Conservation (phyloP, 2,113 vertebrate genomes). For the Ascaphus truei region DNA sequence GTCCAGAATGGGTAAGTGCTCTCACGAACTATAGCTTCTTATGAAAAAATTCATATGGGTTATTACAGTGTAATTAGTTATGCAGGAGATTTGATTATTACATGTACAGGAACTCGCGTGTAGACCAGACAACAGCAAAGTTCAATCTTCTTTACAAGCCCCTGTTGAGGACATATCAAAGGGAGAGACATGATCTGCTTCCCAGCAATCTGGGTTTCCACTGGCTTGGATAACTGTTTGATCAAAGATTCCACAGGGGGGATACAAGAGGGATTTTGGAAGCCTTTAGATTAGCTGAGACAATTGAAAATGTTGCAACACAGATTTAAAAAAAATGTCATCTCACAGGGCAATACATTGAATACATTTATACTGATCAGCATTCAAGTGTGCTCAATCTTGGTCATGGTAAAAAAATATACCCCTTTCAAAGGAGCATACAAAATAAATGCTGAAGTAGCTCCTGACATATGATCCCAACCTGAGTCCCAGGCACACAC, state of each 20-base stretch:
- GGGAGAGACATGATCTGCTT: conserved; percentile 31
- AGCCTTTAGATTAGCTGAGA: conserved; percentile 26
- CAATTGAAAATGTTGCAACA: conserved; percentile 34
- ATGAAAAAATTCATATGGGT: not conserved
- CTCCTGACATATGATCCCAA: too few species aligned
- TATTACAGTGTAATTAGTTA: conserved; percentile 16
- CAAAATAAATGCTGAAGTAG: not conserved
- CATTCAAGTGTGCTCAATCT: conserved; percentile 14
- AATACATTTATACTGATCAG: conserved; percentile 17
- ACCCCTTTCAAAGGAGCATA: not conserved
- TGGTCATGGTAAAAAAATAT: conserved; percentile 6
- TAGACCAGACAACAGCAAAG: conserved; percentile 17
- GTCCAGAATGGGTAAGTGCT: too few species aligned
- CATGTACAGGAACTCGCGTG: conserved; percentile 11
- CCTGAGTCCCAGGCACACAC: too few species aligned
- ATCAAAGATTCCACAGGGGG: conserved; percentile 27
- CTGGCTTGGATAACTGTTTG: conserved; percentile 31
- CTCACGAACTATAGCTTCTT: too few species aligned
- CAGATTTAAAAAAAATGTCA: conserved; percentile 20
- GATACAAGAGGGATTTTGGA: conserved; percentile 21
- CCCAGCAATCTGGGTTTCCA: conserved; percentile 23
- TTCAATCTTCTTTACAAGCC: conserved; percentile 24
- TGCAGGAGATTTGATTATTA: conserved; percentile 31
- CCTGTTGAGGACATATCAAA: conserved; percentile 30
- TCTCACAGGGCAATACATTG: conserved; percentile 22